Base-by-base conservation (phyloP, 2,888 invertebrate genomes). In the Julus scanicus region DNA sequence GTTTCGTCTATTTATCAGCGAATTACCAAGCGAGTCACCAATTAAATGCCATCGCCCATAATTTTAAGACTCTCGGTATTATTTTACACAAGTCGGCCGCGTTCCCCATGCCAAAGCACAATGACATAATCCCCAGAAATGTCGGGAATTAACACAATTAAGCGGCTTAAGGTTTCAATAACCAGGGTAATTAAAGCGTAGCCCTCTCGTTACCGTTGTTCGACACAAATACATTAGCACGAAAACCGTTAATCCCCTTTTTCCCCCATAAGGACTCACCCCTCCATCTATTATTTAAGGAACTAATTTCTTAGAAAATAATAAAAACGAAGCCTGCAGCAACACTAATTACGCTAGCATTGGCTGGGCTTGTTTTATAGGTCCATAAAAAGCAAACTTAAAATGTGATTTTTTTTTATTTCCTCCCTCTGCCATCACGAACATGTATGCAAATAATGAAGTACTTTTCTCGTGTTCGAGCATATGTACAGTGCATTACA, bases 81-180 rank as follows among this genome's bases (percentile, higher is more conserved):
- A 80, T 80, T 80, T 80, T 29, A 80, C 80, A 80, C 80, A 37
- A 6, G 37, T 37, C 11, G 80, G 80, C 20, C 80, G 80, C 20
- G 80, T 20, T 71, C 63, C 20, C 80, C 1, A 13, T 13, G 71
- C 71, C 20, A 11, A 8, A 63, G 57, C 57, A 63, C 6, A 71
- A 80, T 80, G 80, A 80, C 80, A 37, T 80, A 80, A 80, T 80
- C 80, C 80, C 37, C 13, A 11, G 80, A 29, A 80, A 80, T 80
- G 80, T 80, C 80, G 37, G 37, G 80, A 29, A 80, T 80, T 80
- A 80, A 37, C 37, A 80, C 80, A 80, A 80, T 80, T 80, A 80
- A 80, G 80, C 80, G 80, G 80, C 80, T 80, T 80, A 80, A 37
- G 80, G 80, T 80, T 80, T 80, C 80, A 80, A 80, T 80, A 80